Base-by-base conservation (phyloP, 1,140 invertebrate species). In the Himalopsyche phryganea region DNA sequence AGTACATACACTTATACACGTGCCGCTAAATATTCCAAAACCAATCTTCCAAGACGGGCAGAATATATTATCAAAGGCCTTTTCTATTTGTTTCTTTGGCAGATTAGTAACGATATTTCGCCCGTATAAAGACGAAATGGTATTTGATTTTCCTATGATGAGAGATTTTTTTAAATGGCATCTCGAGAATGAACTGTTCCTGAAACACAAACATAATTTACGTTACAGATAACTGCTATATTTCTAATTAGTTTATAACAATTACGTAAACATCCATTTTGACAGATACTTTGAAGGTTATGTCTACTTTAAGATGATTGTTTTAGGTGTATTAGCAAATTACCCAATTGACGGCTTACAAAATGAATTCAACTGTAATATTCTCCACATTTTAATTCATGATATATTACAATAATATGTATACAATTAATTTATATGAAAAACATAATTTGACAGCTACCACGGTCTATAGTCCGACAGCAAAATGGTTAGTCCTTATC, bases 371-470 rank as follows among this genome's bases (percentile, higher is more conserved):
- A 46, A 50, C 14, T 59, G 38, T 3, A 64, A 50, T 32, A 60
- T 38, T 50, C 47, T 56, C 19, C 19, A 64, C 61, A 64, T 64
- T 50, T 60, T 55, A 51, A 45, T 33, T 57, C 35, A 57, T 41
- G 46, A 42, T 47, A 57, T 40, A 11, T 5, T 5, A 11, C 11
- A 40, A 13, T 15, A 11, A 15, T 11, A 40, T 4, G 11, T 40
- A 5, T 11, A 40, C 4, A 40, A 40, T 40, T 4, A 5, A 40
- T 13, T 13, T 40, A 40, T 5, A 13, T 9, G 9, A 28, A 28
- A 28, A 28, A 28, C 23, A 28, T 28, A 28, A 28, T 28, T 28
- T 28, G 23, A 28, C 23, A 28, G 23, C 23, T 28, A 28, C 3
- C 9, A 28, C 23, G 23, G 23, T 28, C 9, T 9, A 28, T 28